Conservation (phyloP, 1,140 invertebrate genomes). For the Homarus americanus region DNA sequence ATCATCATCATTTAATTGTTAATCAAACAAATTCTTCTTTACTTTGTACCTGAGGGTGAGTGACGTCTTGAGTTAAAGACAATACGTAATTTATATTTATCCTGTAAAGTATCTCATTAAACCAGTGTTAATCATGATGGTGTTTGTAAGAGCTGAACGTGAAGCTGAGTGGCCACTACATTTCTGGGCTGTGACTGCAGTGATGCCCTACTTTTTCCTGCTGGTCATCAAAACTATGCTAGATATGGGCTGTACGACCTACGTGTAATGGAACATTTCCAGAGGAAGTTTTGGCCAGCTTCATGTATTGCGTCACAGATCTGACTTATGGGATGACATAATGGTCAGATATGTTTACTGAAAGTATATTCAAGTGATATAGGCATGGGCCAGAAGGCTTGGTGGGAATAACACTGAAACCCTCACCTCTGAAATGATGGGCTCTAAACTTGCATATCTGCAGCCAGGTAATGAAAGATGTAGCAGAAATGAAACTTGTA, state of each 20-base stretch:
- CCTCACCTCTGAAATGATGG: not conserved
- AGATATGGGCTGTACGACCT: conserved; percentile 14
- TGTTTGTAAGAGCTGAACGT: conserved; percentile 6
- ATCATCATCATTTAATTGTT: too few species aligned
- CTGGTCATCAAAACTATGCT: conserved; percentile 22
- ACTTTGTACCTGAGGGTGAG: too few species aligned
- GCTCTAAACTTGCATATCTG: conserved; percentile 10
- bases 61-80: too few species aligned
- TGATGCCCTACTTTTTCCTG: conserved; percentile 20
- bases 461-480: not conserved
- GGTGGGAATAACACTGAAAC: not conserved
- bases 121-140: conserved; percentile 13
- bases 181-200: not conserved
- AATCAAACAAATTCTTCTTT: too few species aligned
- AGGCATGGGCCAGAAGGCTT: not conserved
- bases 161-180: conserved; percentile 19
- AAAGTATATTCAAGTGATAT: conserved; percentile 4
- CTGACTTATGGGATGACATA: too few species aligned
- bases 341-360: conserved; percentile 11
- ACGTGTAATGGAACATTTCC: not conserved
- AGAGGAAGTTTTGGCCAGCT: not conserved
- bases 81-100: too few species aligned
- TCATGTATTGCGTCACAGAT: not conserved
- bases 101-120: not conserved
- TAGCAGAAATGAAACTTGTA: not conserved